Base-by-base conservation (phyloP, 2,797 vertebrate species). In the Phoeniculus purpureus region DNA sequence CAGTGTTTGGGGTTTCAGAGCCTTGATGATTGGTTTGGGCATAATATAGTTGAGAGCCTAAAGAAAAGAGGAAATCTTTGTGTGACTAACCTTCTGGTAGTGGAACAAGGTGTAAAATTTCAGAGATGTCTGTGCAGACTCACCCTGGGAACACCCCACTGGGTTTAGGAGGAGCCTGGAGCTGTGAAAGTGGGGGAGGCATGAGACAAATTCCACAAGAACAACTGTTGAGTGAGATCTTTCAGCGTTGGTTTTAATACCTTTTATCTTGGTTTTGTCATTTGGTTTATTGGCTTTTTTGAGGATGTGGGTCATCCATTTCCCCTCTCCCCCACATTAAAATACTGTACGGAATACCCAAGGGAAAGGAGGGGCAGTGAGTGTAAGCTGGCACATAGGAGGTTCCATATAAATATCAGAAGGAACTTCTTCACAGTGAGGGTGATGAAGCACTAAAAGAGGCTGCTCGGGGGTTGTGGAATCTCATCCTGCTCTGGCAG, bases 1-100 rank as follows among this genome's bases (percentile, higher is more conserved):
- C 0, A 1, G 18, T 22, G 47, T 77, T 72, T 40, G 34, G 60
- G 31, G 31, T 25, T 52, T 80, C 0, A 0, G 10, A 67, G 58
- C 13, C 26, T 48, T 58, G n/a, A 19, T 43, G 23, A 17, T 23
- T 6, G 20, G 16, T 43, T 59, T 89, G 55, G 85, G 45, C 23
- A 5, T 26, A 31, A 43, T 3, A 1, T 47, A 3, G 5, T 19
- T 47, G 27, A 32, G 62, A 79, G 29, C 48, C 29, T 76, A 48
- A 32, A 34, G 45, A 8, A 55, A 67, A 48, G 29, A 56, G 56
- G 34, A 15, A 45, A 27, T 50, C 58, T 68, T 11, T 55, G 58
- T 26, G 43, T 74, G 61, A 47, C 23, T 43, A 8, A 78, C 47
- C 43, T 64, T 52, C 34, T 56, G 54, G 22, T 65, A 21, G 52